phyloP scores from a whole-genome alignment of 2,888 invertebrate genomes.

The Monoplex corrugatus region DNA sequence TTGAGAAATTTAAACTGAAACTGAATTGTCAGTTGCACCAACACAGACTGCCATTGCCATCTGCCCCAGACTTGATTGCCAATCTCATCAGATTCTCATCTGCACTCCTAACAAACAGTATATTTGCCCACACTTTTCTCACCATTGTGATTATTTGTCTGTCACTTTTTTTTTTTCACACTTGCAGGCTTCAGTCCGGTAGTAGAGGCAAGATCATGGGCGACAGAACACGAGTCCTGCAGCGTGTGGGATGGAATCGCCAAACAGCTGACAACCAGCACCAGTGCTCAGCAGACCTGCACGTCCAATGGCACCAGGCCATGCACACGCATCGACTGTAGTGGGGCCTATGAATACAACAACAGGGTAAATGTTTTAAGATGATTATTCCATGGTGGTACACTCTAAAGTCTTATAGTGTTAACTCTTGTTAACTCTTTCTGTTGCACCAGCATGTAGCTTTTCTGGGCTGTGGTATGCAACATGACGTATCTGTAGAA shows the following conservation, averaged over 20 bases:
- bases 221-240: constrained; percentile 53
- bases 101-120: neutral
- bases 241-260: constrained; percentile 60
- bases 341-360: constrained; percentile 51
- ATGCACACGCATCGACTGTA: constrained; percentile 53
- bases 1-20: no score
- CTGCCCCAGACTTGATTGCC: no score
- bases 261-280: constrained; percentile 55
- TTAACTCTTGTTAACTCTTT: no score
- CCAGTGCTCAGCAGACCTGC: constrained; percentile 46
- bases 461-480: no score
- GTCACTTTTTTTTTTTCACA: neutral
- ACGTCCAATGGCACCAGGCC: constrained; percentile 25
- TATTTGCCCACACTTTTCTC: neutral
- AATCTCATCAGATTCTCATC: neutral
- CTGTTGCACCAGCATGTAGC: no score
- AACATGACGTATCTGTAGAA: no score
- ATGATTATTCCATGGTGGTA: no score
- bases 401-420: no score
- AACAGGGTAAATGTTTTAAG: constrained; percentile 21
- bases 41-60: no score
- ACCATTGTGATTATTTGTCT: neutral
- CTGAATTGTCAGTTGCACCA: no score
- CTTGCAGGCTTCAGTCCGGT: neutral
- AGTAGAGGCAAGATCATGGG: neutral